phyloP scores from a whole-genome alignment of 2,797 vertebrate species.

The Acipenser oxyrinchus region DNA sequence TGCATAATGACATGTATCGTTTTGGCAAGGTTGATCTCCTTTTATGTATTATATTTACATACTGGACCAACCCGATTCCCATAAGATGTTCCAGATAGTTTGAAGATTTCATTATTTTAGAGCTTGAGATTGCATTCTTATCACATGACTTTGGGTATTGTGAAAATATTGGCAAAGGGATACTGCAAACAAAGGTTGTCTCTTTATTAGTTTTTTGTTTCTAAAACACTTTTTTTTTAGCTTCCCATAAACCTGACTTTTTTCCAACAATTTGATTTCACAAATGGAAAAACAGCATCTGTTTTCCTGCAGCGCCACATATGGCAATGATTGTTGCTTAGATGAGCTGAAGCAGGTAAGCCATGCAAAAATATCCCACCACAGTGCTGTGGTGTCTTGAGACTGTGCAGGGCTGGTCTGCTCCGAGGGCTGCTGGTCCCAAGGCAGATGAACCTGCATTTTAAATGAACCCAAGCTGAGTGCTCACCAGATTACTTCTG shows the following conservation, averaged over 20 bases:
- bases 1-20: too few species aligned
- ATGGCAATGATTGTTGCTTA: conserved; percentile 76
- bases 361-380: conserved; percentile 41
- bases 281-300: conserved; percentile 99
- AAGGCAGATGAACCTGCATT: conserved; percentile 59
- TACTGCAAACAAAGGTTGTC: conserved; percentile 27
- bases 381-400: conserved; percentile 56
- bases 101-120: too few species aligned
- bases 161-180: conserved; percentile 1
- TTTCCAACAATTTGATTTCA: conserved; percentile 98
- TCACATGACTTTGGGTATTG: too few species aligned
- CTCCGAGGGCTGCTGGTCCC: conserved; percentile 48
- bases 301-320: conserved; percentile 93
- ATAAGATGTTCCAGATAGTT: too few species aligned
- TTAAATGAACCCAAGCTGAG: conserved; percentile 45
- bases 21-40: too few species aligned
- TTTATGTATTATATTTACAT: too few species aligned
- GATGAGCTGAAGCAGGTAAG: conserved; percentile 82
- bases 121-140: too few species aligned
- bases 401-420: conserved; percentile 44
- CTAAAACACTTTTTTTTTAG: conserved; percentile 23
- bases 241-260: conserved; percentile 69
- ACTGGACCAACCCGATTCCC: too few species aligned
- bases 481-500: too few species aligned
- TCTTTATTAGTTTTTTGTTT: conserved; percentile 37